These are phyloP conservation scores for Volucella inflata DNA, from an alignment of 2,888 invertebrate species.

Conservation along the genomic window DNA sequence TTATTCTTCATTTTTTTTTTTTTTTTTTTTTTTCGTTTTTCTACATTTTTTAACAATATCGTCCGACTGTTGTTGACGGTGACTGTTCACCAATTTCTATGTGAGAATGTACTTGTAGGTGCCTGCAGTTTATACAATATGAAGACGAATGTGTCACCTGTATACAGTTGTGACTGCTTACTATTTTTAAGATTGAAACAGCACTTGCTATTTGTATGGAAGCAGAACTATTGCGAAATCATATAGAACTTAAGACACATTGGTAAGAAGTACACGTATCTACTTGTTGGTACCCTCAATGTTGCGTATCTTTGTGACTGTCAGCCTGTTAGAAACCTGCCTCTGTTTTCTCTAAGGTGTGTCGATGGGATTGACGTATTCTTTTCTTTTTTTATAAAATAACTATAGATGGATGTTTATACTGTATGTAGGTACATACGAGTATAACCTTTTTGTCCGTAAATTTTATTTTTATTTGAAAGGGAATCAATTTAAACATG, in stretches of 20 bases:
- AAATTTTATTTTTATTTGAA: constrained; percentile 63
- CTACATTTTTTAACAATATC: constrained; percentile 31
- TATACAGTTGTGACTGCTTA: no score
- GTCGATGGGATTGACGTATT: constrained; percentile 61
- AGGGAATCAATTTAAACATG: constrained; percentile 58
- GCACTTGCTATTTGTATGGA: no score
- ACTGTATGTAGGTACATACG: no score
- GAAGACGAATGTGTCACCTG: no score
- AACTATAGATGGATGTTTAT: no score
- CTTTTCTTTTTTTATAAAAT: constrained; percentile 22
- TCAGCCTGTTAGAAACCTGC: constrained; percentile 61
- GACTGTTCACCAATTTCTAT: constrained; percentile 9
- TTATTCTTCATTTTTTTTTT: no score
- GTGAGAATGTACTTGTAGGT: background rate
- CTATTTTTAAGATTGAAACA: no score
- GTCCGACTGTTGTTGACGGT: constrained; percentile 17
- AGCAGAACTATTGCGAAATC: no score
- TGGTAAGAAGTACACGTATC: no score
- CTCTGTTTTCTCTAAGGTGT: constrained; percentile 65
- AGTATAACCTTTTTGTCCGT: constrained; percentile 43
- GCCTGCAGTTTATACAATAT: background rate
- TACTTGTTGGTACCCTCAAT: background rate
- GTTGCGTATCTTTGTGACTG: constrained; percentile 22
- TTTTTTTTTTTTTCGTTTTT: background rate
- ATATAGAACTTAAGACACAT: no score